Conservation (phyloP, 2,888 invertebrate species). For the Thecophora atra region DNA sequence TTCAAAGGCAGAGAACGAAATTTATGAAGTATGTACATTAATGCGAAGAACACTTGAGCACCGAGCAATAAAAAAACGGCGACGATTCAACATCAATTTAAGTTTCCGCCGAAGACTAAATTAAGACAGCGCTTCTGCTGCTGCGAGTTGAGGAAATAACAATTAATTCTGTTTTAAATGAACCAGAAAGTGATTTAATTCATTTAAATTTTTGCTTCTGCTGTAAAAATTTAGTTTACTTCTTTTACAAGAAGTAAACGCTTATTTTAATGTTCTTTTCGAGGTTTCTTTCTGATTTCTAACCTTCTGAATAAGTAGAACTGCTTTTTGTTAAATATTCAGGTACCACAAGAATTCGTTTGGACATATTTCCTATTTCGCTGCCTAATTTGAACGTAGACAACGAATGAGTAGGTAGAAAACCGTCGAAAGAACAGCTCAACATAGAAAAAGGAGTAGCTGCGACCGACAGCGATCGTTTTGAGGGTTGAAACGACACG, state of each 20-base stretch:
- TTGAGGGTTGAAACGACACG: not conserved
- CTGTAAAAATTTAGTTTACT: not conserved
- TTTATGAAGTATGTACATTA: conserved; percentile 1
- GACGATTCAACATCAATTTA: conserved; percentile 28
- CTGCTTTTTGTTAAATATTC: too few species aligned
- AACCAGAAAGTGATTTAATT: not conserved
- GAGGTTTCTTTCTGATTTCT: too few species aligned
- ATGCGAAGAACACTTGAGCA: not conserved
- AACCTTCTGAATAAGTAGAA: too few species aligned
- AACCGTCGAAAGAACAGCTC: too few species aligned
- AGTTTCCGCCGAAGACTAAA: conserved; percentile 31
- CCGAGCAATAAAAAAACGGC: conserved; percentile 16
- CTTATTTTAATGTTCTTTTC: too few species aligned
- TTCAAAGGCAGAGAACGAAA: not conserved
- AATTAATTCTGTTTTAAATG: conserved; percentile 26
- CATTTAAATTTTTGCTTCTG: not conserved
- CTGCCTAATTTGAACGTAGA: too few species aligned
- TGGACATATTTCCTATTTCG: too few species aligned
- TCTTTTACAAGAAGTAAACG: too few species aligned
- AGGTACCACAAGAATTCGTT: too few species aligned
- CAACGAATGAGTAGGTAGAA: too few species aligned
- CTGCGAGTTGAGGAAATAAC: conserved; percentile 20
- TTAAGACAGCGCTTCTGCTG: conserved; percentile 17
- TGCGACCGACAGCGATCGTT: too few species aligned
- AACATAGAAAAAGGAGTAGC: too few species aligned